Conservation (phyloP, 2,888 invertebrate species). For the Lymantria dispar region DNA sequence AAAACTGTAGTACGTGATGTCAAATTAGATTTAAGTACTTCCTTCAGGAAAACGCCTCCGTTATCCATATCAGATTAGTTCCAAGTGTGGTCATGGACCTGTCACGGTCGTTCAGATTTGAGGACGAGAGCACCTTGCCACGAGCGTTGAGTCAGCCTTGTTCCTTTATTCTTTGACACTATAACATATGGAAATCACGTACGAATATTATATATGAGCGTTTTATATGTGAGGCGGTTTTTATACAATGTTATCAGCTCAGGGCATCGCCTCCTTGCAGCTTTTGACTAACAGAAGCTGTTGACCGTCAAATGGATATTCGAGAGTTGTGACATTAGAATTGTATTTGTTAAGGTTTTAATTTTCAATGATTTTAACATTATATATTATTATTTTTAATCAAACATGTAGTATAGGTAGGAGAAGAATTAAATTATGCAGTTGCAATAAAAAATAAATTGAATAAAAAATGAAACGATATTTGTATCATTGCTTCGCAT, state of each 20-base stretch:
- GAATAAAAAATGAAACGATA: too few species aligned
- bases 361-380: too few species aligned
- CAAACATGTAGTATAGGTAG: too few species aligned
- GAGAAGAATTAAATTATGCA: too few species aligned
- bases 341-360: background rate
- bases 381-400: too few species aligned
- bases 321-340: constrained; percentile 13
- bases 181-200: constrained; percentile 43
- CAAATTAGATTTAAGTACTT: constrained; percentile 13
- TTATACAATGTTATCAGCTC: constrained; percentile 2
- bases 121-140: constrained; percentile 37
- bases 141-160: constrained; percentile 40
- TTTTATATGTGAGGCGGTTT: constrained; percentile 1
- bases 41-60: constrained; percentile 42
- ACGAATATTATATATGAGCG: constrained; percentile 15
- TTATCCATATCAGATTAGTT: constrained; percentile 35
- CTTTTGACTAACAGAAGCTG: constrained; percentile 4
- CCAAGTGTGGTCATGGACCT: constrained; percentile 42
- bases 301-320: constrained; percentile 16
- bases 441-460: too few species aligned
- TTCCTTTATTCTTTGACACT: constrained; percentile 35
- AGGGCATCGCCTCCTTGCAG: constrained; percentile 4
- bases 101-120: constrained; percentile 58
- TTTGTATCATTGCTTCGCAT: too few species aligned
- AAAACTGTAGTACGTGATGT: constrained; percentile 3